Evolutionary conservation across 2,113 vertebrate species (phyloP).

Genomic region (Lota lota): DNA sequence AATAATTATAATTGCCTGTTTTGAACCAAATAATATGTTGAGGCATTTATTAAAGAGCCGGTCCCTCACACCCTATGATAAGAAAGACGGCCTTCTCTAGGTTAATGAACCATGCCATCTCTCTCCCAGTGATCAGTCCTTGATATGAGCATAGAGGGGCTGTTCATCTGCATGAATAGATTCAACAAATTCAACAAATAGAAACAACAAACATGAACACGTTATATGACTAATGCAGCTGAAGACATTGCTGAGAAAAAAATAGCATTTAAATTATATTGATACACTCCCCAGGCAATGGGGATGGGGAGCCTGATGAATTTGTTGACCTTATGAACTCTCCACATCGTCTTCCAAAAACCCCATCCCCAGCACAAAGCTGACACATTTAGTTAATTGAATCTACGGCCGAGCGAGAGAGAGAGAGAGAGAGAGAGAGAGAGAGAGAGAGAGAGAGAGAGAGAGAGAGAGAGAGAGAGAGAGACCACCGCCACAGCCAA

Average conservation of each 20-base stretch:
- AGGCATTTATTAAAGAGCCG: too few species aligned
- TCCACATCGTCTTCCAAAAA: constrained; percentile 30
- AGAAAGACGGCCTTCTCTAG: too few species aligned
- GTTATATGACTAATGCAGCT: not conserved
- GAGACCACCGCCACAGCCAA: too few species aligned
- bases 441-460: constrained; percentile 1
- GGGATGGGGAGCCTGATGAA: constrained; percentile 27
- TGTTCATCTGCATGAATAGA: constrained; percentile 22
- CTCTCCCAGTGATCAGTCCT: too few species aligned
- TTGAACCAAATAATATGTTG: too few species aligned
- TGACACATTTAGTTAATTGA: constrained; percentile 45
- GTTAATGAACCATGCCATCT: too few species aligned
- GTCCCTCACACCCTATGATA: too few species aligned
- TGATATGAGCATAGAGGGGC: not conserved
- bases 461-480: too few species aligned
- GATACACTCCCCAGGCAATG: not conserved
- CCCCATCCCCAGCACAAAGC: constrained; percentile 16
- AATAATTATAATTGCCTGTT: too few species aligned
- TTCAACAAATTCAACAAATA: constrained; percentile 25
- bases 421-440: too few species aligned
- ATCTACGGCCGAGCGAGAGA: constrained; percentile 31
- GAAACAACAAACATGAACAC: not conserved
- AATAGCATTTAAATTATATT: not conserved
- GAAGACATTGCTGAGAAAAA: not conserved
- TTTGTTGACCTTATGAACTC: constrained; percentile 26